Evolutionary conservation across 2,888 invertebrate genomes (phyloP).

Genomic region (Ochlodes sylvanus): DNA sequence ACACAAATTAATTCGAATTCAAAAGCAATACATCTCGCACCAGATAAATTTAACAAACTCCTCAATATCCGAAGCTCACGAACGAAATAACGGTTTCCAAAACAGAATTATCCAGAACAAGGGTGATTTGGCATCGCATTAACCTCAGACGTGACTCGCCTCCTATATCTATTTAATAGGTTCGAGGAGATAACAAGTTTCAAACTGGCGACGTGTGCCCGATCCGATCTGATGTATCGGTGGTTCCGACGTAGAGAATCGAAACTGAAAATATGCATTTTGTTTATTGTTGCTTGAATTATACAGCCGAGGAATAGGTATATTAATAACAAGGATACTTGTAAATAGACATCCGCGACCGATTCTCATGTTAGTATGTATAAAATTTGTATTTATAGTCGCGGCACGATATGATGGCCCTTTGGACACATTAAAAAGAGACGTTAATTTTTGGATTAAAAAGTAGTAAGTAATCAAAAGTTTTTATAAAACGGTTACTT

Average conservation of each 20-base stretch:
- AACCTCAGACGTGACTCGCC: conserved; percentile 37
- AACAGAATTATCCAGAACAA: conserved; percentile 36
- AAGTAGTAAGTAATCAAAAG: no score
- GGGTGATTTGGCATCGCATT: conserved; percentile 37
- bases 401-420: no score
- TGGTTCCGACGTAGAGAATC: not conserved
- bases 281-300: no score
- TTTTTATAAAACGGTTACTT: no score
- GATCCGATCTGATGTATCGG: conserved; percentile 28
- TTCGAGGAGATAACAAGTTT: conserved; percentile 41
- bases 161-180: conserved; percentile 40
- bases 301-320: no score
- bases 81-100: conserved; percentile 38
- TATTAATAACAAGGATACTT: no score
- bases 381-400: no score
- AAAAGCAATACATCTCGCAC: conserved; percentile 15
- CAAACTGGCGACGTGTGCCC: conserved; percentile 40
- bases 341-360: no score
- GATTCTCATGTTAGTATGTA: no score
- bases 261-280: not conserved
- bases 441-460: no score
- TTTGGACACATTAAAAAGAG: no score
- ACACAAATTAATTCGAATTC: not conserved
- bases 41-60: conserved; percentile 26
- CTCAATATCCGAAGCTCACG: conserved; percentile 27